phyloP scores from a whole-genome alignment of 2,797 vertebrate genomes.

The Chromis chromis region DNA sequence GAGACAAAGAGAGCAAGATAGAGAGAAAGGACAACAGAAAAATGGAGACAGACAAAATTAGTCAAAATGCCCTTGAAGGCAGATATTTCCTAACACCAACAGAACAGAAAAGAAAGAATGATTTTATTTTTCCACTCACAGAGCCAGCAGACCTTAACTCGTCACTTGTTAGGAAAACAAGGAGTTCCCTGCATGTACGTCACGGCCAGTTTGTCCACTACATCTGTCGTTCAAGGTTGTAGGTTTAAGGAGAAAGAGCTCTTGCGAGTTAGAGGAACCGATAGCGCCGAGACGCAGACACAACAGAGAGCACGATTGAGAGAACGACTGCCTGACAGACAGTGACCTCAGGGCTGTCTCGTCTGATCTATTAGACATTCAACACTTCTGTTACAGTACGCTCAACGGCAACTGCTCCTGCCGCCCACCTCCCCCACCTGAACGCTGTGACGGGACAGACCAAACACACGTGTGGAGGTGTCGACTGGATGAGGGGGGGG shows the following conservation, averaged over 20 bases:
- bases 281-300: constrained; percentile 56
- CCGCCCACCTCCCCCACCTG: constrained; percentile 40
- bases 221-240: constrained; percentile 60
- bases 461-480: constrained; percentile 52
- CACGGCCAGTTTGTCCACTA: constrained; percentile 40
- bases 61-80: constrained; percentile 58
- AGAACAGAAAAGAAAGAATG: constrained; percentile 16
- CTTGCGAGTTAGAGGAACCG: constrained; percentile 35
- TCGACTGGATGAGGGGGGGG: constrained; percentile 11
- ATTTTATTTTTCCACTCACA: constrained; percentile 48
- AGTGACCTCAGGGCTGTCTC: constrained; percentile 72
- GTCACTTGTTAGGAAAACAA: constrained; percentile 48
- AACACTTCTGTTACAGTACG: constrained; percentile 52
- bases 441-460: constrained; percentile 55
- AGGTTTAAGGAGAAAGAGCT: constrained; percentile 51
- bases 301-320: constrained; percentile 66
- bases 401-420: constrained; percentile 30
- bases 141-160: constrained; percentile 46
- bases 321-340: constrained; percentile 62
- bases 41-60: constrained; percentile 38
- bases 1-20: constrained; percentile 40
- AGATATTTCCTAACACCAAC: constrained; percentile 43
- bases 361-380: constrained; percentile 70
- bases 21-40: constrained; percentile 41
- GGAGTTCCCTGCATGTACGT: constrained; percentile 57